Conservation (phyloP, 2,888 invertebrate genomes). For the Hypercompe scribonia region DNA sequence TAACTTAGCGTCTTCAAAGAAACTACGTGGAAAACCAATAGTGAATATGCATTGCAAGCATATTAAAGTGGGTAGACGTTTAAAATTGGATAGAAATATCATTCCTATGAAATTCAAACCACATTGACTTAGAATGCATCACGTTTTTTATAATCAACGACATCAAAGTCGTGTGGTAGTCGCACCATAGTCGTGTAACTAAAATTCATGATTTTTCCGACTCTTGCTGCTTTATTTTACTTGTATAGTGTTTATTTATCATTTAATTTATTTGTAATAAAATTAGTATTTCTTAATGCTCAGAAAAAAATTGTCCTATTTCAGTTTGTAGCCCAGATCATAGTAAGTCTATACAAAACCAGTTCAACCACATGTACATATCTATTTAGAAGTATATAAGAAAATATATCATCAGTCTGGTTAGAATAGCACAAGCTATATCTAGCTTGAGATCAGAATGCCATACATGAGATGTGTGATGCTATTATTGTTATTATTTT, state of each 20-base stretch:
- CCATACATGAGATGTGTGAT: no score
- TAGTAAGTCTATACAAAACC: no score
- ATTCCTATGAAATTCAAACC: slow-evolving; percentile 37
- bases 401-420: no score
- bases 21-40: slow-evolving; percentile 12
- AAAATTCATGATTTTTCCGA: background rate
- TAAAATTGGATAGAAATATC: slow-evolving; percentile 39
- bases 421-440: no score
- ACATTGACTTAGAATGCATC: slow-evolving; percentile 42
- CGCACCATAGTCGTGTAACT: background rate
- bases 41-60: slow-evolving; percentile 39
- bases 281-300: no score
- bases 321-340: no score
- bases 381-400: no score
- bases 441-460: no score
- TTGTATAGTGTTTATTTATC: background rate
- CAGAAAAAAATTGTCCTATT: no score
- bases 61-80: slow-evolving; percentile 46
- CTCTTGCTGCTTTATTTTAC: background rate
- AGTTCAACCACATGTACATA: no score
- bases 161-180: background rate
- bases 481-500: no score
- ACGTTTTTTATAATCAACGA: slow-evolving; percentile 24
- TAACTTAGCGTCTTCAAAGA: background rate
- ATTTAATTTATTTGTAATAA: no score